phyloP scores from a whole-genome alignment of 37 sponge, comb jelly and placozoan genomes.

The Chondrilla cf. caribensis region DNA sequence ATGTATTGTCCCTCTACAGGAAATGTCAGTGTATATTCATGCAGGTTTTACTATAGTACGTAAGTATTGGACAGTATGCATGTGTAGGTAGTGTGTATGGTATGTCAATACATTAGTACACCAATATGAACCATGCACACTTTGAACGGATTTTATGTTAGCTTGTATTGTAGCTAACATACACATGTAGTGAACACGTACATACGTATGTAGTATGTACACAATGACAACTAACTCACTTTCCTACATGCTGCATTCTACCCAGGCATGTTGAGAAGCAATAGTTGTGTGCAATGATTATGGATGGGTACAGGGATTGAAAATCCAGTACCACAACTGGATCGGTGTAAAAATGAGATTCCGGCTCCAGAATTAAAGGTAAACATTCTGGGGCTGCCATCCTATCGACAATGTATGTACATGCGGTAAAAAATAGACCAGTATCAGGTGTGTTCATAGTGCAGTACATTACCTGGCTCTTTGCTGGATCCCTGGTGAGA shows the following conservation, averaged over 20 bases:
- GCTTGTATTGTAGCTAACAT: no score
- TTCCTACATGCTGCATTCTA: conserved; percentile 49
- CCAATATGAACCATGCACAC: no score
- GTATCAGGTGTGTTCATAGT: not conserved
- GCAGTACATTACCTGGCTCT: conserved; percentile 73
- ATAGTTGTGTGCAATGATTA: conserved; percentile 96
- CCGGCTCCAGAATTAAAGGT: conserved; percentile 93
- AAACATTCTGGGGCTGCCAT: conserved; percentile 94
- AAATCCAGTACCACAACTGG: conserved; percentile 98
- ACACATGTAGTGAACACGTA: no score
- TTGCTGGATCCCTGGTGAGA: conserved; percentile 90
- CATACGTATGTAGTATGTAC: not conserved
- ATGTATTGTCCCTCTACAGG: not conserved
- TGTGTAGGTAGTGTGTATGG: no score
- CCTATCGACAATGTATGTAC: conserved; percentile 23
- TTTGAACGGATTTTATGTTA: no score
- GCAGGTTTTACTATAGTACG: not conserved
- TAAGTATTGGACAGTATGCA: not conserved
- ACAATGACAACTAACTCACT: conserved; percentile 21
- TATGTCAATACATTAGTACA: no score
- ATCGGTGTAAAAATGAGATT: conserved; percentile 85
- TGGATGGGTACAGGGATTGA: conserved; percentile 97
- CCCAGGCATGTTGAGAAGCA: conserved; percentile 98
- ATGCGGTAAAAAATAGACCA: no score
- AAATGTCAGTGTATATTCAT: not conserved